Base-by-base conservation (phyloP, 2,888 invertebrate species). In the Amiota mariae region DNA sequence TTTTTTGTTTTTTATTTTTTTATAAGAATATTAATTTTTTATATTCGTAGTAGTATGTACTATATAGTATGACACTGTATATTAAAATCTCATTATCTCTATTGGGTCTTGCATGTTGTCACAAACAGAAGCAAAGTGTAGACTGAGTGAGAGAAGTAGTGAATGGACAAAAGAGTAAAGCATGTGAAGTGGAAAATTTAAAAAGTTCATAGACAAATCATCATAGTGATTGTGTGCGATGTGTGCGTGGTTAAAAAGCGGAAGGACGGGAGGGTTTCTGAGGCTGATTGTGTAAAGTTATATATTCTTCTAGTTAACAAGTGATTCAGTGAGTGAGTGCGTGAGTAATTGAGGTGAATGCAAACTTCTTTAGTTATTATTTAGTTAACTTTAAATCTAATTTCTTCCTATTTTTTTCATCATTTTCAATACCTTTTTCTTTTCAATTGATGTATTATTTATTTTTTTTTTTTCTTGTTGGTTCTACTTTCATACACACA, bases 261-360 rank as follows among this genome's bases (percentile, higher is more conserved):
- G 36, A 36, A 36, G 36, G 36, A 36, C 8, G 2, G 2, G 6
- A 6, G 36, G 36, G 36, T 2, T n/a, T n/a, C 36, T 6, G 36
- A 36, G 36, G 8, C 36, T 36, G 36, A 36, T 0, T 36, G 36
- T 36, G 8, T 6, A 36, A 36, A 4, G 36, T 84, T 24, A 3
- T 24, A 24, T 24, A 24, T 24, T 24, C 24, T 24, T 85, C 84
- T 83, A 83, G 83, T 84, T 83, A 83, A 83, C 83, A 84, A 85
- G 84, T 83, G 85, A 85, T 84, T n/a, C 54, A 24, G 8, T 68
- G 24, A 24, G 24, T 24, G 24, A 3, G 1, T 3, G 3, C 1
- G 24, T 24, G 24, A 24, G 24, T n/a, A n/a, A n/a, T 1, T 24
- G 36, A 36, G 36, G 36, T 36, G 36, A 36, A 36, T 36, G 36